Evolutionary conservation across 2,888 invertebrate species (phyloP), one percentile per base, ranked within the genome.

Genomic region (Agrotis clavis): DNA sequence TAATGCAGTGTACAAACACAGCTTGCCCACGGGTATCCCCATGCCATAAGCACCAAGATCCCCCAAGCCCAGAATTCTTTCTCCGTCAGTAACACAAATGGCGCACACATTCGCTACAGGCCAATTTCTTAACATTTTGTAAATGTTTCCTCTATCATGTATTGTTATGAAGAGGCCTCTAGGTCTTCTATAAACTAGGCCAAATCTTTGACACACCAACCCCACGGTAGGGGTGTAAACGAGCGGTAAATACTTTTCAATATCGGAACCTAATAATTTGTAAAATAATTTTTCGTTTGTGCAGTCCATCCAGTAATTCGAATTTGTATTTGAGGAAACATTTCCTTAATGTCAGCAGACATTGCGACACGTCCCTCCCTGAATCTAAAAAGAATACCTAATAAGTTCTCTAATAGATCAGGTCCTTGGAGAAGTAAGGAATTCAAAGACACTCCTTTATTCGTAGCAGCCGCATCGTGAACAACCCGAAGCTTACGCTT

Each of bases 151-250:
- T 82, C 98, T 98, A 92, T 99, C 99, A 89, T 99, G 98, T 85
- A 99, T 98, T 1, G 99, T 98, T 74, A 99, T 97, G 91, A 99
- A 99, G 4, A 99, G 97, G 71, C 99, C 99, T 88, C 98, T 97
- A 0, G 99, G 98, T 91, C 98, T 97, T 74, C 98, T 97, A 91
- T 98, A 99, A 88, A 99, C 98, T 69, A 99, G 97, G 48, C 99
- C 99, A 90, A 99, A 99, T 89, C 98, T 98, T 95, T 99, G 99
- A 91, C 99, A 99, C 0, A 99, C 99, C 88, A 98, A 96, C 7
- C 99, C 99, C 13, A 99, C 99, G 1, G 99, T 99, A 0, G 99
- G 99, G 1, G 99, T 99, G 91, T 99, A 99, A 16, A 99, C 98
- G 86, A 99, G 98, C 0, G 99, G 99, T 98, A 99, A 98, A 95